Percentiles rank a stretch among this genome's conserved stretches.
These are phyloP conservation scores for Marmota monax DNA, from an alignment of 2,113 vertebrate genomes.

Conservation along the genomic window DNA sequence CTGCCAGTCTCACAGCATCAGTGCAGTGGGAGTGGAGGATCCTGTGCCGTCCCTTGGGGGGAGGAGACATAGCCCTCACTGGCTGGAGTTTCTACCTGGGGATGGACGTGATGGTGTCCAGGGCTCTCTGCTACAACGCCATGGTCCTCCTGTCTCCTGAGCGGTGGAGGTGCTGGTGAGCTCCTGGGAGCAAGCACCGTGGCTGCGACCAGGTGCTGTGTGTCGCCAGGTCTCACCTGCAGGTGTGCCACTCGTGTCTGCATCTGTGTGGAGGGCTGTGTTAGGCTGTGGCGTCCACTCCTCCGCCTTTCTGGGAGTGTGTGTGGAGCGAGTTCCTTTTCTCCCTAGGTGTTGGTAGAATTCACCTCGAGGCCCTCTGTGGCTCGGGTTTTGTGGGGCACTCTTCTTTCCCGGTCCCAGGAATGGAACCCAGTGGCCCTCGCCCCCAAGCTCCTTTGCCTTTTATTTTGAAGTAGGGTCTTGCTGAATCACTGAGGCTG, in stretches of 20 bases:
- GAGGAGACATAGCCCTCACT: not conserved
- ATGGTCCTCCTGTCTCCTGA: too few species aligned
- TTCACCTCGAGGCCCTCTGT: too few species aligned
- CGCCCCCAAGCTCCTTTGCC: not conserved
- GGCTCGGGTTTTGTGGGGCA: not conserved
- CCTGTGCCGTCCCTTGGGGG: not conserved
- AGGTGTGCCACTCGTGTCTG: not conserved
- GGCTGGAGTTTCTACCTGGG: not conserved
- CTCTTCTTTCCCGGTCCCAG: not conserved
- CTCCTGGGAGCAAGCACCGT: too few species aligned
- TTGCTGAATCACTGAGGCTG: not conserved
- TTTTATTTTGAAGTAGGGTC: not conserved
- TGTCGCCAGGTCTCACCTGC: too few species aligned
- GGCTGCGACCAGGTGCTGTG: too few species aligned
- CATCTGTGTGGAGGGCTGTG: too few species aligned
- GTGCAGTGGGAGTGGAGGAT: not conserved
- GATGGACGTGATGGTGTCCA: too few species aligned
- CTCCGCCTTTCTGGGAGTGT: not conserved
- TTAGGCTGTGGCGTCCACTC: not conserved
- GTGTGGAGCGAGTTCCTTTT: not conserved
- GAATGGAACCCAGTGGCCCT: not conserved
- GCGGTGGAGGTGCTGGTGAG: too few species aligned
- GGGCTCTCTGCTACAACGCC: too few species aligned
- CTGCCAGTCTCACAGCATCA: fast-evolving
- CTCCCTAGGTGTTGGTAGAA: not conserved